phyloP scores from a whole-genome alignment of 2,113 vertebrate species.

The Phaethornis superciliosus region DNA sequence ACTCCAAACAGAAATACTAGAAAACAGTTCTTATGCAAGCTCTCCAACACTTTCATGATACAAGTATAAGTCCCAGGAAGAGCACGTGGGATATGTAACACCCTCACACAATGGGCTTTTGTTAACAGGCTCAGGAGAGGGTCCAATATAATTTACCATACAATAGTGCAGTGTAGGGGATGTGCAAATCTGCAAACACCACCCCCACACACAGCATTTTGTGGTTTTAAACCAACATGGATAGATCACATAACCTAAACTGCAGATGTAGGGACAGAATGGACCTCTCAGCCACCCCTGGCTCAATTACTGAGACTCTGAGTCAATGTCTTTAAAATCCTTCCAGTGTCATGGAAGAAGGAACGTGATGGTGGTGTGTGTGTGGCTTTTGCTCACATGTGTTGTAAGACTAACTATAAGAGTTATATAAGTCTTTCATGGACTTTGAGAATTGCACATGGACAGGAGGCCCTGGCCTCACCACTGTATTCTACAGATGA shows the following conservation, averaged over 20 bases:
- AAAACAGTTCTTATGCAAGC: background rate
- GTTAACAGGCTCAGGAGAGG: slow-evolving; percentile 23
- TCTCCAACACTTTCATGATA: background rate
- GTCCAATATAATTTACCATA: slow-evolving; percentile 45
- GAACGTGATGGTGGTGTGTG: accelerated
- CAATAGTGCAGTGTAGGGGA: slow-evolving; percentile 33
- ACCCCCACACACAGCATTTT: background rate
- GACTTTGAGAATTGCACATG: accelerated
- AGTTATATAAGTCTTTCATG: accelerated
- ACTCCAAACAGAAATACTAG: background rate
- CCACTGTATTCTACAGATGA: background rate
- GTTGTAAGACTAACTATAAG: too few species aligned
- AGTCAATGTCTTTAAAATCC: background rate
- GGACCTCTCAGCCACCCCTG: background rate
- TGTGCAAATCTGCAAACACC: background rate
- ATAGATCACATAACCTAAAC: background rate
- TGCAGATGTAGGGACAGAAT: background rate
- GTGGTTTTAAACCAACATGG: background rate
- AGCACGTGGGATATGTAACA: background rate
- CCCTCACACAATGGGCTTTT: slow-evolving; percentile 57
- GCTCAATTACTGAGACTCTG: background rate
- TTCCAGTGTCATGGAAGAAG: background rate
- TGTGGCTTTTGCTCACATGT: background rate
- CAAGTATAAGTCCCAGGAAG: background rate
- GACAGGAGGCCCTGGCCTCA: background rate